Conservation (phyloP, 2,797 vertebrate species). For the Chromis chromis region DNA sequence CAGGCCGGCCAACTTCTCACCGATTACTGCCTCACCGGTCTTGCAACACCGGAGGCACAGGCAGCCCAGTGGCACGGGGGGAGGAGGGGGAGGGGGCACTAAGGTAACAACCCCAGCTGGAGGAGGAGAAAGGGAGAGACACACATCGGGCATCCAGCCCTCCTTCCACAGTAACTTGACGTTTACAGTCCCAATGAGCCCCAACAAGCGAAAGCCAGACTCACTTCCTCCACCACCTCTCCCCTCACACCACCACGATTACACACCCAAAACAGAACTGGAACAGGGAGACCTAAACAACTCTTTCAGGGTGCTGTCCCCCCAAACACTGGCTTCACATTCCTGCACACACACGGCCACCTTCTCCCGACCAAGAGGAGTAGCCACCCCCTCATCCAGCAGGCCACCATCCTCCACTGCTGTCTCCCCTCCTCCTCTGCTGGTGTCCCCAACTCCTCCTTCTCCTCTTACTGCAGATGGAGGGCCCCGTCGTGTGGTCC, state of each 20-base stretch:
- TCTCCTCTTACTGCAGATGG: slow-evolving; percentile 88
- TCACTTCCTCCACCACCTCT: slow-evolving; percentile 82
- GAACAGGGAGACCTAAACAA: slow-evolving; percentile 79
- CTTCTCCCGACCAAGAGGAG: slow-evolving; percentile 79
- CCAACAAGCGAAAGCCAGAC: slow-evolving; percentile 89
- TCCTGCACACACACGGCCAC: slow-evolving; percentile 78
- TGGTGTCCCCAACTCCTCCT: slow-evolving; percentile 87
- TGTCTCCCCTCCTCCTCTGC: slow-evolving; percentile 85
- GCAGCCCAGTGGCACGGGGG: slow-evolving; percentile 89
- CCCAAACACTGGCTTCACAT: slow-evolving; percentile 80
- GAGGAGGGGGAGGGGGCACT: slow-evolving; percentile 70
- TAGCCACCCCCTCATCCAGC: slow-evolving; percentile 73
- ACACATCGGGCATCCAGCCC: slow-evolving; percentile 85
- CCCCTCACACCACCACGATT: slow-evolving; percentile 86
- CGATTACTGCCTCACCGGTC: slow-evolving; percentile 89
- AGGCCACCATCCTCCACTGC: slow-evolving; percentile 84
- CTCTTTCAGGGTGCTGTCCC: slow-evolving; percentile 88
- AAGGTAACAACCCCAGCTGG: slow-evolving; percentile 83
- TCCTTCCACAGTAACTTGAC: slow-evolving; percentile 90
- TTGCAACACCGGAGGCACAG: slow-evolving; percentile 87
- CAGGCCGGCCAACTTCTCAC: slow-evolving; percentile 93
- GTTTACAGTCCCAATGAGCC: slow-evolving; percentile 94
- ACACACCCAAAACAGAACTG: slow-evolving; percentile 85
- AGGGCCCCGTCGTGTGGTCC: slow-evolving; percentile 85
- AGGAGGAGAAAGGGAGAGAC: slow-evolving; percentile 87